These are phyloP conservation scores for Pseudoips prasinana DNA, from an alignment of 2,888 invertebrate species.

Conservation along the genomic window DNA sequence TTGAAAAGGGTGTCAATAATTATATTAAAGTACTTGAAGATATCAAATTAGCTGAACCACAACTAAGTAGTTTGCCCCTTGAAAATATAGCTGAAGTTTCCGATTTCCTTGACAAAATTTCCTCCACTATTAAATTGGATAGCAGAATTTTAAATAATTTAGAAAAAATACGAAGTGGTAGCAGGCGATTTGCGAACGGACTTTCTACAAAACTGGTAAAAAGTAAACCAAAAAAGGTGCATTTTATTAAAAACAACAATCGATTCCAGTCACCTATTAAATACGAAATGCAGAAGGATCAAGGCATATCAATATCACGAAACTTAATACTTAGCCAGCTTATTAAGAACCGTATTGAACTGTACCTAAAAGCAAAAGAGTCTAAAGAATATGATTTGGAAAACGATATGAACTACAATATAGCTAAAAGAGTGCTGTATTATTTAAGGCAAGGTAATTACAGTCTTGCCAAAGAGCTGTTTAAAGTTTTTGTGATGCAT, in stretches of 20 bases:
- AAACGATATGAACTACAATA: slow-evolving; percentile 49
- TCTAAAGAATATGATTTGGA: slow-evolving; percentile 28
- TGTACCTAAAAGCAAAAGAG: slow-evolving; percentile 53
- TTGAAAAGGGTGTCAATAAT: slow-evolving; percentile 45
- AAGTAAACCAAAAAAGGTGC: slow-evolving; percentile 12
- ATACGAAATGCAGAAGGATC: slow-evolving; percentile 7
- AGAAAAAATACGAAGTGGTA: slow-evolving; percentile 24
- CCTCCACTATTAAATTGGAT: slow-evolving; percentile 43
- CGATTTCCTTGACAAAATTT: slow-evolving; percentile 50
- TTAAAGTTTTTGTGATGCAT: slow-evolving; percentile 45
- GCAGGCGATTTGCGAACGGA: too few relatives aligned
- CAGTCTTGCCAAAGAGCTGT: slow-evolving; percentile 58
- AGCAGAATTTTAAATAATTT: slow-evolving; percentile 40
- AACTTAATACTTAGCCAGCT: slow-evolving; percentile 60
- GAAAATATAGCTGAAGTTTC: slow-evolving; percentile 38
- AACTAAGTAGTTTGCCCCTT: slow-evolving; percentile 25
- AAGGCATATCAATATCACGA: slow-evolving; percentile 47
- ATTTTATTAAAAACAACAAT: too few relatives aligned
- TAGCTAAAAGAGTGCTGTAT: slow-evolving; percentile 53
- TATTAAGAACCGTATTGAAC: slow-evolving; percentile 56
- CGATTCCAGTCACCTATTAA: too few relatives aligned
- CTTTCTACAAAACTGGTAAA: too few relatives aligned
- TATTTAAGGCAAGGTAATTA: slow-evolving; percentile 55
- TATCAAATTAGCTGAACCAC: slow-evolving; percentile 37
- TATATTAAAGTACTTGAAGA: slow-evolving; percentile 43